These are phyloP conservation scores for Thecophora atra DNA, from an alignment of 2,888 invertebrate species.

Conservation along the genomic window DNA sequence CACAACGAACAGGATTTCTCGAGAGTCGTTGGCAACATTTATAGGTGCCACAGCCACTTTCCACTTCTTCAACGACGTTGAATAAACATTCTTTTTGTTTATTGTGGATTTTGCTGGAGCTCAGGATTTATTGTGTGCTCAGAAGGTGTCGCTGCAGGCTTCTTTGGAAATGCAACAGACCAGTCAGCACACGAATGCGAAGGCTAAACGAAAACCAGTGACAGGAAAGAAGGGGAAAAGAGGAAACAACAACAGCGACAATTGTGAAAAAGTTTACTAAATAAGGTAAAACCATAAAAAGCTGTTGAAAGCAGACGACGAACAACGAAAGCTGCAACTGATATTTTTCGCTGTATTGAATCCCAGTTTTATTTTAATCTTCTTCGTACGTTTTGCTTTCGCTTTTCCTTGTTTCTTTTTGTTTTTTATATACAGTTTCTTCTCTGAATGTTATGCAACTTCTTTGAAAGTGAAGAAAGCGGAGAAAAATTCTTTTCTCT, in stretches of 20 bases:
- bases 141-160: not conserved
- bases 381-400: no score
- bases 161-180: conserved; percentile 9
- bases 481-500: no score
- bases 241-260: not conserved
- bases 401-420: no score
- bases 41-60: not conserved
- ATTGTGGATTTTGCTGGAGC: not conserved
- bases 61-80: not conserved
- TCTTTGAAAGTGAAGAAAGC: no score
- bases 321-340: not conserved
- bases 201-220: not conserved
- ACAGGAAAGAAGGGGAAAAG: not conserved
- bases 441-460: not conserved
- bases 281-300: not conserved
- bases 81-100: not conserved
- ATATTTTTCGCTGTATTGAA: not conserved
- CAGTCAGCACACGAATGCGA: not conserved
- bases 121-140: not conserved
- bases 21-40: conserved; percentile 19
- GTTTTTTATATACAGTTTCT: not conserved
- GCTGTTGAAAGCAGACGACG: conserved; percentile 4
- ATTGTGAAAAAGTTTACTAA: no score
- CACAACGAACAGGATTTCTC: conserved; percentile 6
- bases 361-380: no score